Percentiles rank a stretch among this genome's conserved stretches.
Evolutionary conservation across 2,797 vertebrate species (phyloP).

Genomic region (Helarctos malayanus): DNA sequence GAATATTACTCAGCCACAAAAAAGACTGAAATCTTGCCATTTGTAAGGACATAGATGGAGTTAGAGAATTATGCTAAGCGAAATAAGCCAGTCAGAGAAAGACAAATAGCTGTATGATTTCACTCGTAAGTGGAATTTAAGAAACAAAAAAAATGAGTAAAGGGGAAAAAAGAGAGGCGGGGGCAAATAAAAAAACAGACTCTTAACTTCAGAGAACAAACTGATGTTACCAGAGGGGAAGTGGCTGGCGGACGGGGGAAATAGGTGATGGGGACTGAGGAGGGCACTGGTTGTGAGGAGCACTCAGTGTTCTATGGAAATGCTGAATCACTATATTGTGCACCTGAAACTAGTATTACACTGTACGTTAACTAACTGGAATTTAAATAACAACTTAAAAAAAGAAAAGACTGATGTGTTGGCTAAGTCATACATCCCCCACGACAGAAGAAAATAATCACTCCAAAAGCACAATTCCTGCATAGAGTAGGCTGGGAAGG

Average conservation of each 20-base stretch:
- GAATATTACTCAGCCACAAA: not conserved
- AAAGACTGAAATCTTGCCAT: not conserved
- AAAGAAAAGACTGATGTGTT: not conserved
- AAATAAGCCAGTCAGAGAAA: not conserved
- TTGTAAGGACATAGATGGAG: not conserved
- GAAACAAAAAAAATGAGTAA: not conserved
- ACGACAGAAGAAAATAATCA: conserved; percentile 14
- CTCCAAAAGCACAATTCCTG: conserved; percentile 5
- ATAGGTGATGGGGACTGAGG: not conserved
- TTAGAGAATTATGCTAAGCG: not conserved
- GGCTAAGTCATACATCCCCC: not conserved
- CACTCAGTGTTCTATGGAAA: not conserved
- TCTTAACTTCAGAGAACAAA: not conserved
- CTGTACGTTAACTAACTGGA: not conserved
- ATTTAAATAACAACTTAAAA: not conserved
- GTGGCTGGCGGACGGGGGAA: not conserved
- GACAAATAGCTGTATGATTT: not conserved
- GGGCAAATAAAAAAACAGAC: not conserved
- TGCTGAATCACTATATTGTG: not conserved
- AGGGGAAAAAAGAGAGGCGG: not conserved
- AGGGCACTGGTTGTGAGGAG: not conserved
- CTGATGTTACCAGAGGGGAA: not conserved
- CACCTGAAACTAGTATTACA: not conserved
- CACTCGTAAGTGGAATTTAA: not conserved
- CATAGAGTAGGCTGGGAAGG: not conserved